A percentile compares a stretch with the other conserved stretches of the same genome.
phyloP scores from a whole-genome alignment of 2,888 invertebrate genomes.

The Trissonchulus latispiculum region DNA sequence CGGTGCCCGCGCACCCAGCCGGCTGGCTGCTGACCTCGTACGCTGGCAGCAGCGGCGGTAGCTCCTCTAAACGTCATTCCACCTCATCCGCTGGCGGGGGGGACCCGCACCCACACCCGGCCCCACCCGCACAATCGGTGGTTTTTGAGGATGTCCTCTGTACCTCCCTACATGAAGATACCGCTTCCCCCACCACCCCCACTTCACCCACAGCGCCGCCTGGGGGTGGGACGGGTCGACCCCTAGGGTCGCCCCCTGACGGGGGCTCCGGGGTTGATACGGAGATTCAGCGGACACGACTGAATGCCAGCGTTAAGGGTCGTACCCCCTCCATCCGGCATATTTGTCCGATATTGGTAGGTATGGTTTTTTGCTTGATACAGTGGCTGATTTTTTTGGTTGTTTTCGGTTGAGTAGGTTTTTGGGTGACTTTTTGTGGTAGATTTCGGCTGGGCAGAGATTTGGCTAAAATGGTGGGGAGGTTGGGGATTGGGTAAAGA shows the following conservation, averaged over 20 bases:
- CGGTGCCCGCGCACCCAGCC: constrained; percentile 52
- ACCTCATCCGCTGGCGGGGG: no score
- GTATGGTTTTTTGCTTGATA: no score
- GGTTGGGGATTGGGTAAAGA: no score
- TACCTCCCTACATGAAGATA: neutral
- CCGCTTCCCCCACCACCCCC: neutral
- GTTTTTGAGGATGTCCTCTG: constrained; percentile 4
- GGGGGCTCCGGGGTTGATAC: no score
- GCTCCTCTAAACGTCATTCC: no score
- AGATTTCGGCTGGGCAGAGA: no score
- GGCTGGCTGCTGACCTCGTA: neutral
- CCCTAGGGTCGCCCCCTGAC: no score
- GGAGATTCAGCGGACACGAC: neutral
- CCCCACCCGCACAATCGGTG: neutral
- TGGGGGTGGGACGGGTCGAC: neutral
- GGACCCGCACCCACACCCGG: neutral
- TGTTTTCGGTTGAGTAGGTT: no score
- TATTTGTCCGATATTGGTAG: neutral
- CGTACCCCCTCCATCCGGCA: neutral
- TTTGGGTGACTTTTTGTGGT: no score
- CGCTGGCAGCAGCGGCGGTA: neutral
- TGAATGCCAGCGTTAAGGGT: neutral
- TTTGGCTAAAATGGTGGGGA: no score
- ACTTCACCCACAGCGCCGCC: neutral
- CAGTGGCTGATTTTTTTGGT: no score